Evolutionary conservation across 2,888 invertebrate genomes (phyloP).

Genomic region (Cremastinae sp.): DNA sequence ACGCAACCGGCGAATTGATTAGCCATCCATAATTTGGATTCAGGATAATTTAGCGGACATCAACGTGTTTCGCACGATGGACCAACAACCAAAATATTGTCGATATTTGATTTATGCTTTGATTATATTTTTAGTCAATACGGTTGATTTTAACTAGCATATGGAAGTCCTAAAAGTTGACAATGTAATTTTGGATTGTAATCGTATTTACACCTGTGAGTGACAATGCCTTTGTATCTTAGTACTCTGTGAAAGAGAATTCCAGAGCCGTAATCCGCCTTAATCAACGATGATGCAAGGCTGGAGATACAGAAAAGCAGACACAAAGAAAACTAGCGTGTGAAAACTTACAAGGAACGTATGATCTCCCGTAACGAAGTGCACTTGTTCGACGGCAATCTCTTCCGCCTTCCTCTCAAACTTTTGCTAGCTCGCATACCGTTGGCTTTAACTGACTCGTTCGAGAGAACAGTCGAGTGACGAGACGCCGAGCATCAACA

Average conservation of each 20-base stretch:
- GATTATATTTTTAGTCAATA: too few species aligned
- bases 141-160: too few species aligned
- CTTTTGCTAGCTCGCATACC: background rate
- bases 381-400: slow-evolving; percentile 41
- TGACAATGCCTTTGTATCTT: too few species aligned
- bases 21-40: background rate
- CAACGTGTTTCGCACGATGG: too few species aligned
- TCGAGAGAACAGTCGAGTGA: slow-evolving; percentile 20
- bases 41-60: background rate
- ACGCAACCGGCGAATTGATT: background rate
- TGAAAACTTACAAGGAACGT: slow-evolving; percentile 30
- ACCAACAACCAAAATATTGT: too few species aligned
- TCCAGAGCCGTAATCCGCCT: slow-evolving; percentile 15
- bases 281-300: slow-evolving; percentile 36
- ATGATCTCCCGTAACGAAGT: slow-evolving; percentile 33
- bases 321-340: slow-evolving; percentile 15
- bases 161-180: too few species aligned
- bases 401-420: background rate
- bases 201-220: too few species aligned
- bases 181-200: too few species aligned
- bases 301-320: background rate
- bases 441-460: slow-evolving; percentile 26
- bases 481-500: slow-evolving; percentile 33
- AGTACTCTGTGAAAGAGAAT: too few species aligned
- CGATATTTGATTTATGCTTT: too few species aligned